A percentile compares a stretch with the other conserved stretches of the same genome.
These are phyloP conservation scores for Grus americana DNA, from an alignment of 2,113 vertebrate genomes.

Conservation along the genomic window DNA sequence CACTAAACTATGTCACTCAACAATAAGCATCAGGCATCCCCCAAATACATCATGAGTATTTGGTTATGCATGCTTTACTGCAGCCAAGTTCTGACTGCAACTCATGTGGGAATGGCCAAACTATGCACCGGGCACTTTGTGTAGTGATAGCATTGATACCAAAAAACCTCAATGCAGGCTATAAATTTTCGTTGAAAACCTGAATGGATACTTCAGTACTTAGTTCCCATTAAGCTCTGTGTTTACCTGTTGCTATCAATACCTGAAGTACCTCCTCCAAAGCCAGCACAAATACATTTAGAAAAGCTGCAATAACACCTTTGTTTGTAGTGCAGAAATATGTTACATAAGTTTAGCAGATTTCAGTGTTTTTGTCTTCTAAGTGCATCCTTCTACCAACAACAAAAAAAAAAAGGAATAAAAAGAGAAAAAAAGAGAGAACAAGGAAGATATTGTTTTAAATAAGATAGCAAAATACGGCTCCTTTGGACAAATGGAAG, in stretches of 20 bases:
- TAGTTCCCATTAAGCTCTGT: neutral
- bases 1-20: neutral
- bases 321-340: neutral
- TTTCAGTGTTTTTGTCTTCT: neutral
- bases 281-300: neutral
- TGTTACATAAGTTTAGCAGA: neutral
- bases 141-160: neutral
- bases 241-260: neutral
- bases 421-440: neutral
- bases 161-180: neutral
- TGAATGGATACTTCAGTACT: neutral
- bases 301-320: neutral
- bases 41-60: neutral
- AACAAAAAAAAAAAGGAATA: too few species aligned
- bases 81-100: neutral
- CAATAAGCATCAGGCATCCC: neutral
- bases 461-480: neutral
- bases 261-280: neutral
- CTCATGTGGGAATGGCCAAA: neutral
- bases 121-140: neutral
- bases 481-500: neutral
- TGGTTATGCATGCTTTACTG: neutral
- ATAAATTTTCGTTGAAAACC: neutral
- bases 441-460: neutral
- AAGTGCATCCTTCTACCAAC: neutral